Evolutionary conservation across 2,888 invertebrate species (phyloP), one percentile per base, ranked within the genome.

Genomic region (Caenorhabditis sinica): DNA sequence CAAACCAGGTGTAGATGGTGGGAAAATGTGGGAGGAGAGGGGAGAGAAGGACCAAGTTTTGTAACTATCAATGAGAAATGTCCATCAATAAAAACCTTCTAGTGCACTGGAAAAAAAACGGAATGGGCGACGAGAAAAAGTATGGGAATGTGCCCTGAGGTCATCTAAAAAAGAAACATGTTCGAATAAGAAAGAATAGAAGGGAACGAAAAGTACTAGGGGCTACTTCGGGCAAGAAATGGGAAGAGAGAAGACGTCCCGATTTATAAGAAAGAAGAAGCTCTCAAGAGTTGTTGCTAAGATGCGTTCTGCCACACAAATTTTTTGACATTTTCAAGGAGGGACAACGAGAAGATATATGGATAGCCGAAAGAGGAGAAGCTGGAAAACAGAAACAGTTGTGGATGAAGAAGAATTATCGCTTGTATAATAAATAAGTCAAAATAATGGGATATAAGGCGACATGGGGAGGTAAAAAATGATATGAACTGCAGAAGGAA

Each of bases 281-380:
- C 56, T 56, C 60, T 15, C n/a, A n/a, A n/a, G 51, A 71, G 40
- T 40, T 79, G 79, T 79, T 79, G 79, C 79, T 79, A 79, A 79
- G 79, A 79, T 72, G 79, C 79, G 79, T 79, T 79, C 79, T 79
- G 79, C 71, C 71, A 79, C 79, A 79, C 79, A 79, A 72, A 79
- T 79, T 79, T 79, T 65, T 61, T 79, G 79, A 79, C 53, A 63
- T 79, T 63, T 49, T 76, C 76, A 61, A 76, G 76, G 61, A 60
- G 45, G 8, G 66, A 65, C 61, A 53, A 23, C 20, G 61, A 56
- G 43, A 36, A 23, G 36, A 43, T 25, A 43, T 23, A 63, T 25
- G 23, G 30, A 33, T 15, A n/a, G 25, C 20, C 2, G 28, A 9
- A 58, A 30, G 61, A 40, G 13, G 33, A 9, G 40, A 15, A 56